Percentiles rank a stretch among this genome's conserved stretches.
Evolutionary conservation across 2,888 invertebrate species (phyloP).

Genomic region (Ditula angustiorana): DNA sequence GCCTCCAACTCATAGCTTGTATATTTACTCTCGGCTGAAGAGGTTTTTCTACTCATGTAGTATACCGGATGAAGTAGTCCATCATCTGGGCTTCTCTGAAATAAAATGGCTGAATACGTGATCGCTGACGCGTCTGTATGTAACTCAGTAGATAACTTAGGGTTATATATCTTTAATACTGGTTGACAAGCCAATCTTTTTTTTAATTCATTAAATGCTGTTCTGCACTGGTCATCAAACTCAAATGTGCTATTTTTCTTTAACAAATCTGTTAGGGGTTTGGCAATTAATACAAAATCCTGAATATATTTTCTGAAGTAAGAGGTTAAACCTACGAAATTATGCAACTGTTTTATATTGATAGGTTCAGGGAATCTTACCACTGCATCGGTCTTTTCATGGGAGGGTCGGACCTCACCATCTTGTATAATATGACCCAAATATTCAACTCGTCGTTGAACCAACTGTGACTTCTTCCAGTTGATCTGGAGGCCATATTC

Average conservation of each 20-base stretch:
- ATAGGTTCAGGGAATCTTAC: conserved; percentile 43
- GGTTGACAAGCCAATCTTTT: background rate
- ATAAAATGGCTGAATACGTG: conserved; percentile 34
- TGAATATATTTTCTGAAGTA: conserved; percentile 45
- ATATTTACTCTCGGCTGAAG: background rate
- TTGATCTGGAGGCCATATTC: conserved; percentile 1
- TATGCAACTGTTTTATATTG: conserved; percentile 42
- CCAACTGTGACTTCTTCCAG: background rate
- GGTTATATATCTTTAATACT: background rate
- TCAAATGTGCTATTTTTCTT: background rate
- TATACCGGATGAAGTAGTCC: conserved; percentile 29
- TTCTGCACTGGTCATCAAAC: background rate
- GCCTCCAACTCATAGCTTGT: conserved; percentile 2
- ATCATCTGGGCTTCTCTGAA: conserved; percentile 21
- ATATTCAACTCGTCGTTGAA: conserved; percentile 1
- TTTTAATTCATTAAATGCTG: conserved; percentile 5
- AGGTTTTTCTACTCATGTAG: conserved; percentile 24
- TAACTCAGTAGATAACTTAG: background rate
- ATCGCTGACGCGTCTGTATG: conserved; percentile 39
- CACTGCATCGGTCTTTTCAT: background rate
- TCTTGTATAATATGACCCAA: background rate
- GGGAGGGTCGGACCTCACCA: background rate
- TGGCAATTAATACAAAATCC: conserved; percentile 41
- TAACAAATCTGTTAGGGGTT: conserved; percentile 39
- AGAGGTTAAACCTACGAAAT: conserved; percentile 43